Evolutionary conservation across 2,797 vertebrate species (phyloP), one percentile per base, ranked within the genome.

Genomic region (Valencia hispanica): DNA sequence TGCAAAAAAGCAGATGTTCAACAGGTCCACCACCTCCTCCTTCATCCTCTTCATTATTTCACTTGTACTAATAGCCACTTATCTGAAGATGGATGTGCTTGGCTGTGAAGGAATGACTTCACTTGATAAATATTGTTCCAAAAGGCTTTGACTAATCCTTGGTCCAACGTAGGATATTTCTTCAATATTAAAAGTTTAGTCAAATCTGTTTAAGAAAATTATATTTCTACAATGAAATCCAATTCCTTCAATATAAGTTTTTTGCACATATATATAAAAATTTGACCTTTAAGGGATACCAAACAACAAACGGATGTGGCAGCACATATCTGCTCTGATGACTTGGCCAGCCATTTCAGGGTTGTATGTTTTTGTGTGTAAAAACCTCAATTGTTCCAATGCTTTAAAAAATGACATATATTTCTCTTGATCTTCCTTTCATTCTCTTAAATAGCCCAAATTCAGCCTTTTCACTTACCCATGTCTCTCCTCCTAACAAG

Each of bases 1-100:
- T 87, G 91, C 88, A 88, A 84, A 86, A 87, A 87, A 92, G 90
- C 92, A 94, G 92, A 93, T 93, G 92, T 93, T 93, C 88, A 86
- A 89, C 91, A 93, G 86, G 85, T 90, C 89, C 79, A 61, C 79
- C 74, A 66, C 80, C 84, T 86, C 87, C 87, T 81, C 86, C 79
- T 83, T 78, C 59, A 75, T 48, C 74, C 59, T 74, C 83, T 27
- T 90, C 89, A 88, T 92, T 92, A 89, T 91, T 89, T 90, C 85
- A 83, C 85, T 89, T 65, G 87, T 90, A 88, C 90, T 88, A 89
- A 86, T 87, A 86, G 88, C 85, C 90, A 87, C 91, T 92, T 89
- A 88, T 90, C 87, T 89, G 85, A 84, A 89, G 84, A 84, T 70
- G 82, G 76, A 75, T 86, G 87, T 72, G 68, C 84, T 77, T 61